Evolutionary conservation across 23 tunicate species (phyloP).

Genomic region (Trididemnum nubilum): DNA sequence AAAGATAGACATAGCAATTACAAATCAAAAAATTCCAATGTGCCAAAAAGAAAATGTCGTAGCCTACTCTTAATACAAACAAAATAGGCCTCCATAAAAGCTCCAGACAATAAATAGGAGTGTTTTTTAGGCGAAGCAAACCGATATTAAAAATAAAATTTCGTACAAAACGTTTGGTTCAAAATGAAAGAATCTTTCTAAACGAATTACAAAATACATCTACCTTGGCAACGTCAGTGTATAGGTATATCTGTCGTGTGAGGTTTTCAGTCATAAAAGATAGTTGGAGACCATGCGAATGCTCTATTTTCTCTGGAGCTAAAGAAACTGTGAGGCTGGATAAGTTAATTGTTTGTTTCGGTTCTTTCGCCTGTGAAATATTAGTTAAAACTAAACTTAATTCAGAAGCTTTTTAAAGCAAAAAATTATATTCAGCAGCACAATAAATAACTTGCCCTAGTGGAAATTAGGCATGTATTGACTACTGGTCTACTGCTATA

Average conservation of each 20-base stretch:
- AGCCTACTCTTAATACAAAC: too few relatives aligned
- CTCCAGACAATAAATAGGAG: too few relatives aligned
- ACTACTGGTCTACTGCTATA: too few relatives aligned
- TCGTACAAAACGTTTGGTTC: not conserved
- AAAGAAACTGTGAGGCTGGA: conserved; percentile 53
- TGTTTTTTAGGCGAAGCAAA: too few relatives aligned
- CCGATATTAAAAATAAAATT: too few relatives aligned
- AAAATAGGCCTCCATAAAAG: too few relatives aligned
- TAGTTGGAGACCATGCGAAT: conserved; percentile 77
- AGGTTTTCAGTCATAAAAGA: conserved; percentile 52
- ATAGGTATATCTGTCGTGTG: conserved; percentile 82
- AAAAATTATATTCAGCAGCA: not conserved
- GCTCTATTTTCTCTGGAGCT: conserved; percentile 83
- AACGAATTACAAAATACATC: too few relatives aligned
- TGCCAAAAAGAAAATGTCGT: too few relatives aligned
- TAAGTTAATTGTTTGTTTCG: conserved; percentile 78
- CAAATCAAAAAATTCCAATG: too few relatives aligned
- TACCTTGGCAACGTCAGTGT: conserved; percentile 87
- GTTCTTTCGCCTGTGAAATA: conserved; percentile 74
- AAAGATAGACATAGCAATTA: too few relatives aligned
- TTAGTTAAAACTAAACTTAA: not conserved
- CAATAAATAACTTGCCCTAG: too few relatives aligned
- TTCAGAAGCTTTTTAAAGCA: not conserved
- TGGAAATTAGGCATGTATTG: not conserved
- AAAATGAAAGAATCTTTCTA: not conserved